Percentiles rank a stretch among this genome's conserved stretches.
phyloP scores from a whole-genome alignment of 53 echinoderm and acorn worm genomes.

The Actinopyga echinites region DNA sequence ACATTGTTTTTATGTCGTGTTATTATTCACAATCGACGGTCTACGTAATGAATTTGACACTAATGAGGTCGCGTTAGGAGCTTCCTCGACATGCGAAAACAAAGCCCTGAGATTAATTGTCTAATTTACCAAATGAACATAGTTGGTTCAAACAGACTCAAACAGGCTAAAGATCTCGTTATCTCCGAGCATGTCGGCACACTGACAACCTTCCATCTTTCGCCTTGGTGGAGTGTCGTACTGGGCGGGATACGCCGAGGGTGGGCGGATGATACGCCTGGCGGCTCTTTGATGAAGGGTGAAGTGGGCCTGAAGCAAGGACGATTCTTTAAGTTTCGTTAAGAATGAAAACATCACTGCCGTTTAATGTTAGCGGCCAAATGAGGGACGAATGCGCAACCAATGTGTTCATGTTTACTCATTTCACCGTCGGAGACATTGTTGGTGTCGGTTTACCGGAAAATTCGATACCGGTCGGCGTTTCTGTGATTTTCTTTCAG shows the following conservation, averaged over 20 bases:
- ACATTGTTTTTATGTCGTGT: conserved; percentile 29
- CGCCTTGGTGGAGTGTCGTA: not conserved
- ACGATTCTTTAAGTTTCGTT: not conserved
- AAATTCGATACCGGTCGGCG: no score
- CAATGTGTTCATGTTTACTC: no score
- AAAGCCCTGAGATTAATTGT: conserved; percentile 34
- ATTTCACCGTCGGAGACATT: no score
- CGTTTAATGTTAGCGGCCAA: not conserved
- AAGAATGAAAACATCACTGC: conserved; percentile 1
- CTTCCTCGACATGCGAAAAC: conserved; percentile 26
- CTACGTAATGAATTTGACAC: conserved; percentile 40
- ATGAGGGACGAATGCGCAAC: no score
- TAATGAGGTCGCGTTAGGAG: conserved; percentile 21
- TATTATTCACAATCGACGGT: conserved; percentile 28
- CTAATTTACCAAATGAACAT: conserved; percentile 37
- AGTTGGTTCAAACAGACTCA: conserved; percentile 15
- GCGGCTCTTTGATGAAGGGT: conserved; percentile 16
- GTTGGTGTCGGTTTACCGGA: no score
- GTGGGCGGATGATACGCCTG: conserved; percentile 21
- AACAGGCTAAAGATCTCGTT: conserved; percentile 7
- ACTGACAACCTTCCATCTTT: not conserved
- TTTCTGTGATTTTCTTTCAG: no score
- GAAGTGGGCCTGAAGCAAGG: not conserved
- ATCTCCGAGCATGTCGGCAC: not conserved
- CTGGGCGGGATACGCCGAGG: not conserved